Conservation (phyloP, 2,797 vertebrate species). For the Furcifer pardalis region DNA sequence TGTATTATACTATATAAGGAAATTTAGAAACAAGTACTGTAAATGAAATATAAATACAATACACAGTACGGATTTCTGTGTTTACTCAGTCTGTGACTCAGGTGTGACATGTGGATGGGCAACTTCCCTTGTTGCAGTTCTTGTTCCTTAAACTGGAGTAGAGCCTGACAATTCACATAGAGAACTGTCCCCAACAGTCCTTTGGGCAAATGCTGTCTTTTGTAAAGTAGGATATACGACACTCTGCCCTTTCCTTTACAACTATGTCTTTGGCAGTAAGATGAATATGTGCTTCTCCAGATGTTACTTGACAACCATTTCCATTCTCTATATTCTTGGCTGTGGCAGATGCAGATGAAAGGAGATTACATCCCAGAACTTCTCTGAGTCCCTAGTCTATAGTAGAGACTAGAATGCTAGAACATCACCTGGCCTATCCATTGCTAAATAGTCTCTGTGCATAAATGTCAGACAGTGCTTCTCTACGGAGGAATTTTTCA, state of each 20-base stretch:
- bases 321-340: neutral
- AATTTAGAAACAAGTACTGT: neutral
- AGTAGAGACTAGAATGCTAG: neutral
- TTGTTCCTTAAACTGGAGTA: neutral
- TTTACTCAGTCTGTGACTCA: neutral
- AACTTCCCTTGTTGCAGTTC: neutral
- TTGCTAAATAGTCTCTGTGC: neutral
- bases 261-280: neutral
- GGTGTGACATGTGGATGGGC: neutral
- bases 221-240: neutral
- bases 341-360: neutral
- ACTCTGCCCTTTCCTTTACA: neutral
- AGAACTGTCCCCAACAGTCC: neutral
- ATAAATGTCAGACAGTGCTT: neutral
- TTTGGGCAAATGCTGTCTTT: neutral
- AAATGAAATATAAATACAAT: neutral
- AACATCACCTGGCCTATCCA: neutral
- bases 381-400: neutral
- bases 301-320: too few species aligned
- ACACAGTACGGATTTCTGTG: neutral
- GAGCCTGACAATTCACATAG: neutral
- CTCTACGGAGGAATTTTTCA: neutral
- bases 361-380: neutral
- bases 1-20: neutral
- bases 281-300: neutral